Evolutionary conservation across 2,888 invertebrate genomes (phyloP).

Genomic region (Ophraella communa): DNA sequence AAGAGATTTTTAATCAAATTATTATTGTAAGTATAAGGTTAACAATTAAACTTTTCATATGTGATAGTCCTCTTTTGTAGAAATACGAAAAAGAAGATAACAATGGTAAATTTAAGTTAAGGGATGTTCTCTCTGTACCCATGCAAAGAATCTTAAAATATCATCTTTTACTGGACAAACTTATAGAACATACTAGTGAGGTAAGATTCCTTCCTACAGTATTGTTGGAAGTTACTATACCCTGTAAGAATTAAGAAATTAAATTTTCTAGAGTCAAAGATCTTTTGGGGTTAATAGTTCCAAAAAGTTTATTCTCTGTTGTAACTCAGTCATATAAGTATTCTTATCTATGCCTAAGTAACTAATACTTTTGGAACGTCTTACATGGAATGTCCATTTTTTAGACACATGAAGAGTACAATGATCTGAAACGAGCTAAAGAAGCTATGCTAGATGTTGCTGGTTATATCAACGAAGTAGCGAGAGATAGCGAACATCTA

Average conservation of each 20-base stretch:
- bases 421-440: conserved; percentile 82
- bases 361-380: too few relatives aligned
- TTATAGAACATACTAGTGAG: conserved; percentile 84
- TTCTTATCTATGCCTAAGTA: background rate
- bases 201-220: too few relatives aligned
- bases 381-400: too few relatives aligned
- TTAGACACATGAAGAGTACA: conserved; percentile 84
- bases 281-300: too few relatives aligned
- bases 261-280: too few relatives aligned
- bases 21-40: conserved; percentile 73
- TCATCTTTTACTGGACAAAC: conserved; percentile 89
- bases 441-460: conserved; percentile 97
- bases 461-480: conserved; percentile 97
- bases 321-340: too few relatives aligned
- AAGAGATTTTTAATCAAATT: conserved; percentile 70
- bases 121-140: conserved; percentile 95
- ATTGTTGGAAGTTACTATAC: too few relatives aligned
- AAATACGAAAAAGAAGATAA: conserved; percentile 93
- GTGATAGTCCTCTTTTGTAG: conserved; percentile 61
- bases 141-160: conserved; percentile 99
- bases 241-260: too few relatives aligned
- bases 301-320: too few relatives aligned
- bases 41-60: background rate
- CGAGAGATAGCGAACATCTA: conserved; percentile 92
- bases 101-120: conserved; percentile 91